Evolutionary conservation across 2,797 vertebrate genomes (phyloP).

Genomic region (Enteromius unitaeniatus): DNA sequence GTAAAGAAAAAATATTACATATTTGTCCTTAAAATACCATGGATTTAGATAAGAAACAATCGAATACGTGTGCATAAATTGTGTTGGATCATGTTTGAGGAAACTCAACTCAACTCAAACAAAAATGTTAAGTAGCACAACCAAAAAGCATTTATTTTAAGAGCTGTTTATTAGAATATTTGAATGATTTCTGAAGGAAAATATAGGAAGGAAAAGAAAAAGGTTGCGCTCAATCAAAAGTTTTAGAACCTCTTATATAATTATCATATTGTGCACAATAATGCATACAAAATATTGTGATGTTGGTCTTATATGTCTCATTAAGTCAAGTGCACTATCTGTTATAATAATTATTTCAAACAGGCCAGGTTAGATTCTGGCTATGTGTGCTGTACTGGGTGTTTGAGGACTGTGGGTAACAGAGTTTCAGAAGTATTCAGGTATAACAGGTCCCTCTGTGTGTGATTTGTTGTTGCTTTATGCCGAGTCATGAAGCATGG

Average conservation of each 20-base stretch:
- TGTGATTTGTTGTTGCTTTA: constrained; percentile 23
- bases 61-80: background rate
- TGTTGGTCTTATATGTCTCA: background rate
- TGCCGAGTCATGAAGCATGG: constrained; percentile 8
- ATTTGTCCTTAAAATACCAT: background rate
- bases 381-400: background rate
- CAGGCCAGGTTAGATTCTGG: background rate
- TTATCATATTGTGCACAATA: background rate
- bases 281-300: background rate
- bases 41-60: background rate
- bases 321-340: constrained; percentile 14
- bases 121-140: background rate
- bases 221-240: too few relatives aligned
- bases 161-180: background rate
- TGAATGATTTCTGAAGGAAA: background rate
- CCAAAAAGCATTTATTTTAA: background rate
- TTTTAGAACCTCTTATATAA: background rate
- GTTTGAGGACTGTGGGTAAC: background rate
- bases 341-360: constrained; percentile 1
- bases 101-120: background rate
- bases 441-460: constrained; percentile 7
- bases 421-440: background rate
- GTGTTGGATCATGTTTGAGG: background rate
- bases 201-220: too few relatives aligned
- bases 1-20: background rate